A percentile compares a stretch with the other conserved stretches of the same genome.
These are phyloP conservation scores for Agonum fuliginosum DNA, from an alignment of 2,888 invertebrate genomes.

Conservation along the genomic window DNA sequence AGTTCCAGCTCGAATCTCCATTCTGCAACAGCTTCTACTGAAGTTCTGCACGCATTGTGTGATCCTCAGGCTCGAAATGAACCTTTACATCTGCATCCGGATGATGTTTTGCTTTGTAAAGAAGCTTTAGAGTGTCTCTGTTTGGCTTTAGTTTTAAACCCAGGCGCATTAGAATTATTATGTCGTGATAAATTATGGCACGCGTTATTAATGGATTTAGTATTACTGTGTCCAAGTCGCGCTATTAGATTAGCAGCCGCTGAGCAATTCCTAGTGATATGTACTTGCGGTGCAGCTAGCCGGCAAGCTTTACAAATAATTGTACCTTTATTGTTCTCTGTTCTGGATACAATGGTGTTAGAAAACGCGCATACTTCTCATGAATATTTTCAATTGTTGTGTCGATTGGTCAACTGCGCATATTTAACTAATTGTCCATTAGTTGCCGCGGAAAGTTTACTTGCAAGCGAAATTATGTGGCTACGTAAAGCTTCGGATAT, in stretches of 20 bases:
- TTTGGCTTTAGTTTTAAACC: conserved; percentile 91
- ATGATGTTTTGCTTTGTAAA: conserved; percentile 78
- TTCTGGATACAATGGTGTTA: conserved; percentile 79
- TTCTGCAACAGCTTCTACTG: conserved; percentile 76
- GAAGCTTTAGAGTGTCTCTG: conserved; percentile 95
- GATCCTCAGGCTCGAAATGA: conserved; percentile 79
- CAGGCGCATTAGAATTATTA: conserved; percentile 88
- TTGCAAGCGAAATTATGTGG: conserved; percentile 87
- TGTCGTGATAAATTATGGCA: conserved; percentile 91
- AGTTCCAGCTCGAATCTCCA: conserved; percentile 82
- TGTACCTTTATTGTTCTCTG: conserved; percentile 80
- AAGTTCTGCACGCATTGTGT: conserved; percentile 80
- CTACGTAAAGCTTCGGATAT: conserved; percentile 77
- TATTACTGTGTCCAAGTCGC: conserved; percentile 87
- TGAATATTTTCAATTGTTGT: conserved; percentile 85
- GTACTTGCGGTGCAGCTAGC: conserved; percentile 83
- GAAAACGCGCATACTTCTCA: conserved; percentile 84
- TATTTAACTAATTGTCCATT: conserved; percentile 81
- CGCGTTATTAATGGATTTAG: conserved; percentile 90
- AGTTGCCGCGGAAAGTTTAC: conserved; percentile 81
- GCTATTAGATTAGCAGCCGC: conserved; percentile 85
- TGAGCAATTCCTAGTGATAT: conserved; percentile 89
- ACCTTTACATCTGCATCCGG: conserved; percentile 71
- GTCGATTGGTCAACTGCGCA: conserved; percentile 82
- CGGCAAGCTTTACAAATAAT: conserved; percentile 79